Conservation (phyloP, 2,888 invertebrate species). For the Crocallis elinguaria region DNA sequence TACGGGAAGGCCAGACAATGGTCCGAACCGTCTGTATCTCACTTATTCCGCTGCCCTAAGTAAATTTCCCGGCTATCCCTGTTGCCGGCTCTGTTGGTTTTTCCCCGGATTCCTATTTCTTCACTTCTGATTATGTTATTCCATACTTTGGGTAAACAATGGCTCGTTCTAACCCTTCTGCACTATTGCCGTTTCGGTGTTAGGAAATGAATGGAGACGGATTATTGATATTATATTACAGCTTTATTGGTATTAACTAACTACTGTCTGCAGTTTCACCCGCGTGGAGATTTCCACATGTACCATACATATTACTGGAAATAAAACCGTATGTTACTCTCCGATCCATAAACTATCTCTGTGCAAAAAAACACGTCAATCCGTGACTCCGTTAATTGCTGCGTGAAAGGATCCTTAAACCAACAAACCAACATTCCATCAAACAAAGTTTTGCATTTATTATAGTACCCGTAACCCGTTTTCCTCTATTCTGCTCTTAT, state of each 20-base stretch:
- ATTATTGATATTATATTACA: constrained; percentile 25
- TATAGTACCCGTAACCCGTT: no score
- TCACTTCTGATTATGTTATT: constrained; percentile 85
- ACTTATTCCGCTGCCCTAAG: constrained; percentile 84
- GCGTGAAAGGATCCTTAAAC: no score
- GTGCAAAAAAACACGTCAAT: no score
- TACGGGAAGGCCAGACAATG: constrained; percentile 66
- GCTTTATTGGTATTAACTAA: not conserved
- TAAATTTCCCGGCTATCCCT: constrained; percentile 71
- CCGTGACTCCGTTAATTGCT: no score
- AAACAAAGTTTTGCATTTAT: no score
- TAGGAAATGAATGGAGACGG: constrained; percentile 54
- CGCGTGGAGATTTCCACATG: no score
- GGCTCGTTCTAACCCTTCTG: constrained; percentile 75
- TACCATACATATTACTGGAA: no score
- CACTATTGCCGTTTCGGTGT: constrained; percentile 73
- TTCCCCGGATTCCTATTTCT: constrained; percentile 83
- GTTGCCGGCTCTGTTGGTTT: constrained; percentile 76
- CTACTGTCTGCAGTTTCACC: no score
- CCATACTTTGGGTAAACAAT: constrained; percentile 83
- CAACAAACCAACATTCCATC: no score
- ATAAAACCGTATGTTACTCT: no score
- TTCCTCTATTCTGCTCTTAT: no score
- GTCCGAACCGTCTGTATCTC: constrained; percentile 67
- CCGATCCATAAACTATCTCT: no score